Percentiles rank a stretch among this genome's conserved stretches.
These are phyloP conservation scores for Drosophila atripex DNA, from an alignment of 2,888 invertebrate genomes.

Conservation along the genomic window DNA sequence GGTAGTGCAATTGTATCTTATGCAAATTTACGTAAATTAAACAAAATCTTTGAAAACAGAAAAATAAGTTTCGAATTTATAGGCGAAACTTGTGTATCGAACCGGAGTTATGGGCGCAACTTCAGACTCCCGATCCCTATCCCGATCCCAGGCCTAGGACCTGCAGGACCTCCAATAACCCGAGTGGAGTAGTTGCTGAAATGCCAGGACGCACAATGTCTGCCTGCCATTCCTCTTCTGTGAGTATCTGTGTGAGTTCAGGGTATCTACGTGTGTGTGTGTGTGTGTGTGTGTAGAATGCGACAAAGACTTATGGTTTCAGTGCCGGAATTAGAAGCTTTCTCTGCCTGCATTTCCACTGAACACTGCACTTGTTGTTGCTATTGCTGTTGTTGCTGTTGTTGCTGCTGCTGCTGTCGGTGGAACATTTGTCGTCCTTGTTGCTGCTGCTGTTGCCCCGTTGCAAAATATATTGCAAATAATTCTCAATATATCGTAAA, in stretches of 20 bases:
- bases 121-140: neutral
- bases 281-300: constrained; percentile 63
- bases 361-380: constrained; percentile 55
- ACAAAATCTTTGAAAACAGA: constrained; percentile 79
- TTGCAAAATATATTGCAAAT: constrained; percentile 80
- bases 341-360: constrained; percentile 75
- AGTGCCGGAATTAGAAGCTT: constrained; percentile 79
- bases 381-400: constrained; percentile 58
- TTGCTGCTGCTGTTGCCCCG: constrained; percentile 66
- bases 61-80: constrained; percentile 77
- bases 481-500: constrained; percentile 81
- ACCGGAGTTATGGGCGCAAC: constrained; percentile 58
- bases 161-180: constrained; percentile 27
- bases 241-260: constrained; percentile 13
- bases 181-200: constrained; percentile 35
- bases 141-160: constrained; percentile 36
- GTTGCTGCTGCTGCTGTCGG: constrained; percentile 72
- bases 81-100: constrained; percentile 73
- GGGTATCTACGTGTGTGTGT: constrained; percentile 24
- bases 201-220: constrained; percentile 32
- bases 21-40: constrained; percentile 78
- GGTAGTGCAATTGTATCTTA: constrained; percentile 69
- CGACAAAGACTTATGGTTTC: constrained; percentile 80
- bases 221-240: neutral
- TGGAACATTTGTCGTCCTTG: constrained; percentile 78